phyloP scores from a whole-genome alignment of 2,888 invertebrate genomes.

The Lasioglossum villosulum region DNA sequence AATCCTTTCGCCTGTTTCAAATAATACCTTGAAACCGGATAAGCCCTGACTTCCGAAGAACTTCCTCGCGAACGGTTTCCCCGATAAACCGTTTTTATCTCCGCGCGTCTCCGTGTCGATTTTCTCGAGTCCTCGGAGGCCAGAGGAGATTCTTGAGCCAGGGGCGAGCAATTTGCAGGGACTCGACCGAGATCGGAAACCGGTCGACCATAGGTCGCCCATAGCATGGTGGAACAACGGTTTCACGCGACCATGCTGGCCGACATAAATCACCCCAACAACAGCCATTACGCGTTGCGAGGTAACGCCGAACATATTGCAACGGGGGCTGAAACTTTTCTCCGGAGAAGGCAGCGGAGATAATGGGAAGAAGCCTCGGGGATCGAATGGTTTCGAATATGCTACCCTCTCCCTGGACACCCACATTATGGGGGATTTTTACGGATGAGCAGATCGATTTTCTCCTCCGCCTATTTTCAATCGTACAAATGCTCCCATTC shows the following conservation, averaged over 20 bases:
- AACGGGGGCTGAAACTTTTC: background rate
- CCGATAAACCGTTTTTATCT: background rate
- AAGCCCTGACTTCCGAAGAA: background rate
- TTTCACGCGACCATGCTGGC: background rate
- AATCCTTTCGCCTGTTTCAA: background rate
- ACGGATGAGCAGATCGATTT: background rate
- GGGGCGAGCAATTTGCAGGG: background rate
- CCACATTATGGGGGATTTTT: background rate
- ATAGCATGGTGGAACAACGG: background rate
- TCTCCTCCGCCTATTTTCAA: background rate
- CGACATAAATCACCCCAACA: conserved; percentile 1
- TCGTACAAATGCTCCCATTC: background rate
- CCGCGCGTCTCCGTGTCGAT: background rate
- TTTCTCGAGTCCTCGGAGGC: background rate
- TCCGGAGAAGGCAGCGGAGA: background rate
- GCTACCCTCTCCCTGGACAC: background rate
- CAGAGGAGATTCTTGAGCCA: background rate
- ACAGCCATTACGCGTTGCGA: conserved; percentile 6
- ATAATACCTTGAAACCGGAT: background rate
- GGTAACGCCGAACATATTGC: conserved; percentile 4
- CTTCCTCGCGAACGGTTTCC: background rate
- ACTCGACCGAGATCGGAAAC: background rate
- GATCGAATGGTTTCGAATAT: background rate
- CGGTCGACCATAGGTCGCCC: background rate
- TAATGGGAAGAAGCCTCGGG: background rate